Conservation (phyloP, 53 echinoderm and acorn worm species). For the Hippasteria phrygiana region DNA sequence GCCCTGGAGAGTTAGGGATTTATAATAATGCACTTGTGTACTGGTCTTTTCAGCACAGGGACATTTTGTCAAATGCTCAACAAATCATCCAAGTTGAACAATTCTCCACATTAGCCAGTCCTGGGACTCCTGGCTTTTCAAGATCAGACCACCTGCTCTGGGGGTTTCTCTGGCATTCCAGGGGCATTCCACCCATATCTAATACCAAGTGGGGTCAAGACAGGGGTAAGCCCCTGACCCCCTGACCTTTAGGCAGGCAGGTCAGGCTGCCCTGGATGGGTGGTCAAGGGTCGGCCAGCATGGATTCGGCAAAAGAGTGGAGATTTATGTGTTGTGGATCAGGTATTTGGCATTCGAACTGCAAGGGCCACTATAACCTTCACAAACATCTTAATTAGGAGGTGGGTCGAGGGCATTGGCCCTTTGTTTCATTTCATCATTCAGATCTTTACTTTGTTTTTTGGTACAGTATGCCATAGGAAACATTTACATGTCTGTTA, state of each 20-base stretch:
- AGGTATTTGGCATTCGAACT: constrained; percentile 8
- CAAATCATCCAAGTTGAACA: constrained; percentile 22
- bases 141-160: constrained; percentile 32
- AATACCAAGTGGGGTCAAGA: constrained; percentile 19
- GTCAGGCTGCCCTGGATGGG: constrained; percentile 43
- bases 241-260: constrained; percentile 19
- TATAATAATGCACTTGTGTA: neutral
- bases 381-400: constrained; percentile 12
- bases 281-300: constrained; percentile 22
- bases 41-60: constrained; percentile 13
- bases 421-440: too few species aligned
- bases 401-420: neutral
- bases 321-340: constrained; percentile 25
- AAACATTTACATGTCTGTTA: too few species aligned
- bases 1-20: too few species aligned
- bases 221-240: neutral
- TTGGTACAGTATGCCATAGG: too few species aligned
- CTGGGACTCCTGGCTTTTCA: neutral
- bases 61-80: constrained; percentile 9
- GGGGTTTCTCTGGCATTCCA: constrained; percentile 38
- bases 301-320: neutral
- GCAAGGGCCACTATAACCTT: neutral
- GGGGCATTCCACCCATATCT: constrained; percentile 32
- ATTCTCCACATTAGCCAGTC: constrained; percentile 11
- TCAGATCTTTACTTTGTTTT: too few species aligned